These are phyloP conservation scores for Gobio occitaniae DNA, from an alignment of 2,797 vertebrate genomes.

Conservation along the genomic window DNA sequence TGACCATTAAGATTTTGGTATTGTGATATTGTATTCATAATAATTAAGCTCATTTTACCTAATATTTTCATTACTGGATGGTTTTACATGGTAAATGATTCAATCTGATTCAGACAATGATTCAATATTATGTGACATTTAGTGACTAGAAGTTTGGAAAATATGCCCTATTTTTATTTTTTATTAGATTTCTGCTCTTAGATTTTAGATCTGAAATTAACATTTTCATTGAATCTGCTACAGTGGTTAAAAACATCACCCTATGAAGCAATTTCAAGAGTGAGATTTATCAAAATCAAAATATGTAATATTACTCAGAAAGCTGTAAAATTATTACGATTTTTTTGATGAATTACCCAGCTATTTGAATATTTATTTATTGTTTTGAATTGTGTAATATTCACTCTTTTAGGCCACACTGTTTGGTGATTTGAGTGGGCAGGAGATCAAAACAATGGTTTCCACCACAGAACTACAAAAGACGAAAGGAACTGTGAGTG, in stretches of 20 bases:
- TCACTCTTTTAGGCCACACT: slow-evolving; percentile 80
- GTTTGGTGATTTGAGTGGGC: slow-evolving; percentile 77
- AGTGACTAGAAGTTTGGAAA: background rate
- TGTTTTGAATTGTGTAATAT: background rate
- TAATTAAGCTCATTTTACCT: background rate
- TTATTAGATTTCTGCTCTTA: background rate
- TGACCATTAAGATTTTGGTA: background rate
- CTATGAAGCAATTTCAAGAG: background rate
- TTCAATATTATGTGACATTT: background rate
- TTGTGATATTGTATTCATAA: background rate
- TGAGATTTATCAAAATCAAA: background rate
- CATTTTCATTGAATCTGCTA: background rate
- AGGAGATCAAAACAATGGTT: slow-evolving; percentile 84
- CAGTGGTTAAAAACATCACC: background rate
- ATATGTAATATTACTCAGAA: background rate
- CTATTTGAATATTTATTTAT: background rate
- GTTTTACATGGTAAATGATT: too few species aligned
- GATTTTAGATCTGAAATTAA: background rate
- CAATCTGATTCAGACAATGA: too few species aligned
- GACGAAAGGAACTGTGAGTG: slow-evolving; percentile 83
- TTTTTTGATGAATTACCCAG: background rate
- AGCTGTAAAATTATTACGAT: background rate
- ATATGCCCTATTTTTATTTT: background rate
- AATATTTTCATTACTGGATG: background rate
- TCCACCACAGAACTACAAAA: slow-evolving; percentile 90